These are phyloP conservation scores for Chaetogeoica ovagalla DNA, from an alignment of 2,888 invertebrate genomes.

Conservation along the genomic window DNA sequence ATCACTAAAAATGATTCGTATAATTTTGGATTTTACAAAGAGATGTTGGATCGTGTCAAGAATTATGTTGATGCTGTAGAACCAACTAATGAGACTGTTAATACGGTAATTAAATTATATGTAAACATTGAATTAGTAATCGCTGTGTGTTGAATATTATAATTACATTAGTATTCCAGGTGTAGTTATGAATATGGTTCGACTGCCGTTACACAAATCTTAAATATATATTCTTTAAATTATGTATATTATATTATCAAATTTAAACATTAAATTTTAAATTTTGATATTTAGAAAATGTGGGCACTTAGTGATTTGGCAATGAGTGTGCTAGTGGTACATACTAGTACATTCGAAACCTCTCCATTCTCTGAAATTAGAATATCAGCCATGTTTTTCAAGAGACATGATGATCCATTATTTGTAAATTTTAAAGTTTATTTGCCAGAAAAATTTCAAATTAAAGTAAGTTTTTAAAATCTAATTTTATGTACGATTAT, in stretches of 20 bases:
- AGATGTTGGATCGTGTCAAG: constrained; percentile 91
- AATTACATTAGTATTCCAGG: too few relatives aligned
- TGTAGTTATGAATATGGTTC: too few relatives aligned
- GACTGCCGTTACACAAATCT: too few relatives aligned
- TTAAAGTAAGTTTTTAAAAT: constrained; percentile 31
- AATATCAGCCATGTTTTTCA: constrained; percentile 89
- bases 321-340: constrained; percentile 84
- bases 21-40: constrained; percentile 93
- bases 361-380: constrained; percentile 84
- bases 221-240: too few relatives aligned
- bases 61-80: constrained; percentile 86
- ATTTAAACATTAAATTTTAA: not conserved
- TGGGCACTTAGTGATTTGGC: constrained; percentile 96
- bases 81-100: constrained; percentile 79
- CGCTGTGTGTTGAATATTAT: too few relatives aligned
- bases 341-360: constrained; percentile 83
- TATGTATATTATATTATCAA: too few relatives aligned
- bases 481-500: not conserved
- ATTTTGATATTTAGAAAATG: constrained; percentile 72
- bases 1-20: constrained; percentile 92
- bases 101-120: constrained; percentile 75
- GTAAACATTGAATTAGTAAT: too few relatives aligned
- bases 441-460: constrained; percentile 65
- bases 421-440: constrained; percentile 78
- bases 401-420: constrained; percentile 66